phyloP scores from a whole-genome alignment of 37 sponge, comb jelly and placozoan genomes.

The Hexactinellida sp. region DNA sequence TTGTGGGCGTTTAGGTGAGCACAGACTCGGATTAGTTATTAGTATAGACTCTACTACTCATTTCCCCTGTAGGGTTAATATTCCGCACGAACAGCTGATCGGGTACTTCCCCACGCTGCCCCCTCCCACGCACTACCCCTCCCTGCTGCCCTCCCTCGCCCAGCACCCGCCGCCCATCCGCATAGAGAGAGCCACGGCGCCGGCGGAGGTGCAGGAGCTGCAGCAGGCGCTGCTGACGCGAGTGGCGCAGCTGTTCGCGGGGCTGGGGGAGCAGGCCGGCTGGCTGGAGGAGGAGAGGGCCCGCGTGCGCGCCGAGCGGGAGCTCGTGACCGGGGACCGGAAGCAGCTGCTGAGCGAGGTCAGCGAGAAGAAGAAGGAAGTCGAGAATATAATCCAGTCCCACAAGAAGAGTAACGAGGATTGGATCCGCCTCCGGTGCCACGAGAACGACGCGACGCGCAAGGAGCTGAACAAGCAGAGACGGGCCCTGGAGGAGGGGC shows the following conservation, averaged over 20 bases:
- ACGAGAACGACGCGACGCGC: background rate
- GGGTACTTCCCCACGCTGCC: background rate
- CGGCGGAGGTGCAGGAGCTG: background rate
- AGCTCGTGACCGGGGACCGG: background rate
- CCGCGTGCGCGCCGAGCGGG: background rate
- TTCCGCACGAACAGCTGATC: background rate
- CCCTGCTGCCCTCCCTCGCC: background rate
- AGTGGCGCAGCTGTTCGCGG: background rate
- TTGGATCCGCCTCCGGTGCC: background rate
- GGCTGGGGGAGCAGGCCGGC: background rate
- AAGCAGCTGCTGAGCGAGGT: background rate
- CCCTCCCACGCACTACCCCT: background rate
- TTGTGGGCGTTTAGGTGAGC: background rate
- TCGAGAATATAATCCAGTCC: background rate
- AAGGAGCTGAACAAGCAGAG: background rate
- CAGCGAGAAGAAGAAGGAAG: background rate
- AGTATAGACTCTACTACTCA: background rate
- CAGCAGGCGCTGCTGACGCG: background rate
- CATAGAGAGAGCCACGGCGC: background rate
- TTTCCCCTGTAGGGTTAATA: background rate
- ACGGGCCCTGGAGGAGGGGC: background rate
- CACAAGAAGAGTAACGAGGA: constrained; percentile 6
- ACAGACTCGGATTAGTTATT: too few species aligned
- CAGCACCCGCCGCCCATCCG: background rate
- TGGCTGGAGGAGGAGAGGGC: background rate